Conservation (phyloP, 2,797 vertebrate species). For the Acanthurus leucopareius region DNA sequence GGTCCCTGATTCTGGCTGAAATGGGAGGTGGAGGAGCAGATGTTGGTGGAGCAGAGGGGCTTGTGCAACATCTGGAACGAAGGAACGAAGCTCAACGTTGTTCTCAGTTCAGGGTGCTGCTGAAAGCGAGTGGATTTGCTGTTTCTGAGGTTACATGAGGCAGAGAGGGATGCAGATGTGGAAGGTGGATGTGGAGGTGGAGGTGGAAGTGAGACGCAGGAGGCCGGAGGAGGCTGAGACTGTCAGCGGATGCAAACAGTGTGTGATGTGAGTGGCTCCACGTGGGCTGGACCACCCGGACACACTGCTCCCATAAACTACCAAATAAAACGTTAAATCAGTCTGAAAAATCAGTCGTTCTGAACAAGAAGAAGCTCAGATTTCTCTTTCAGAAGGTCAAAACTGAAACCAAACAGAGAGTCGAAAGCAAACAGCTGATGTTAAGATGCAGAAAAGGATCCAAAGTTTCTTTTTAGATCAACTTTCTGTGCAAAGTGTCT, state of each 20-base stretch:
- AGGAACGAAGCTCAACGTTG: conserved; percentile 17
- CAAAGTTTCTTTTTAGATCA: no score
- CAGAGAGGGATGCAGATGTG: conserved; percentile 13
- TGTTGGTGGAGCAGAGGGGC: conserved; percentile 19
- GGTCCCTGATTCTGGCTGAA: not conserved
- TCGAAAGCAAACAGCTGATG: no score
- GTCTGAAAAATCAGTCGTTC: not conserved
- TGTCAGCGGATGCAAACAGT: conserved; percentile 25
- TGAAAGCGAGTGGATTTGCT: conserved; percentile 40
- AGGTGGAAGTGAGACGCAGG: not conserved
- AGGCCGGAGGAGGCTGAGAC: conserved; percentile 18
- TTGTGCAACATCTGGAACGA: conserved; percentile 52
- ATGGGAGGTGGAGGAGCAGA: conserved; percentile 31
- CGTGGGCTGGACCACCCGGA: not conserved
- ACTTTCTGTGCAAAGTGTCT: no score
- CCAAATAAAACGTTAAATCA: no score
- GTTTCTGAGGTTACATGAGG: conserved; percentile 17
- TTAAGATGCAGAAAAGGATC: no score
- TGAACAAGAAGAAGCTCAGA: no score
- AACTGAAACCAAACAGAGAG: no score
- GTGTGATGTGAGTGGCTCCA: conserved; percentile 8
- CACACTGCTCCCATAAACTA: not conserved
- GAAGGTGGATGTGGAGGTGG: not conserved
- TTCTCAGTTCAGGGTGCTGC: conserved; percentile 38
- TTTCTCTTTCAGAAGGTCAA: no score